These are phyloP conservation scores for Neuroterus valhalla DNA, from an alignment of 1,140 invertebrate genomes.

Conservation along the genomic window DNA sequence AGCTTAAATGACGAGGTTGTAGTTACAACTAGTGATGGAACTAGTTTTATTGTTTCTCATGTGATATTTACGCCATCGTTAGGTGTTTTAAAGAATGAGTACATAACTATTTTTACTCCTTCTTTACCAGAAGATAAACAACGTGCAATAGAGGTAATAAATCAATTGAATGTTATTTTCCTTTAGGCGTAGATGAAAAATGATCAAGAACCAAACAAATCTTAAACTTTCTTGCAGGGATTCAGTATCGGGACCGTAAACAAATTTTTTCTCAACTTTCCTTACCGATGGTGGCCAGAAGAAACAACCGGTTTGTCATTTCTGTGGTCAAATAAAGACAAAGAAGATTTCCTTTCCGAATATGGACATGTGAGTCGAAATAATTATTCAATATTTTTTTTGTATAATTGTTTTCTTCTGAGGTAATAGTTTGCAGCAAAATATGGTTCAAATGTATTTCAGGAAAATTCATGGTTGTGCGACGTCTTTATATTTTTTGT, in stretches of 20 bases:
- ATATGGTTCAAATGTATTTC: conserved; percentile 38
- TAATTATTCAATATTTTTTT: conserved; percentile 28
- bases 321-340: conserved; percentile 76
- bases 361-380: conserved; percentile 36
- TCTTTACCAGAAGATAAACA: conserved; percentile 62
- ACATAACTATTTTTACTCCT: conserved; percentile 68
- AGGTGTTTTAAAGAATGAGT: conserved; percentile 73
- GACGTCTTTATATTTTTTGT: conserved; percentile 81
- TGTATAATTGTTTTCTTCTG: background rate
- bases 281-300: conserved; percentile 79
- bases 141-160: conserved; percentile 58
- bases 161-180: conserved; percentile 32
- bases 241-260: conserved; percentile 79
- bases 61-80: conserved; percentile 74
- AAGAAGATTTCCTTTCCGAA: conserved; percentile 60
- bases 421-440: background rate
- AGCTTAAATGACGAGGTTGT: conserved; percentile 49
- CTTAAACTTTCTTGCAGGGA: conserved; percentile 60
- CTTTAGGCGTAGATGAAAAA: background rate
- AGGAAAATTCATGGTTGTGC: conserved; percentile 77
- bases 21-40: conserved; percentile 64
- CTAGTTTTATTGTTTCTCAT: conserved; percentile 62
- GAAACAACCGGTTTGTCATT: conserved; percentile 70
- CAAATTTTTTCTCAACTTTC: conserved; percentile 84
- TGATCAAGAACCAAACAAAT: conserved; percentile 17